Evolutionary conservation across 2,113 vertebrate genomes (phyloP).

Genomic region (Microcebus tavaratra): DNA sequence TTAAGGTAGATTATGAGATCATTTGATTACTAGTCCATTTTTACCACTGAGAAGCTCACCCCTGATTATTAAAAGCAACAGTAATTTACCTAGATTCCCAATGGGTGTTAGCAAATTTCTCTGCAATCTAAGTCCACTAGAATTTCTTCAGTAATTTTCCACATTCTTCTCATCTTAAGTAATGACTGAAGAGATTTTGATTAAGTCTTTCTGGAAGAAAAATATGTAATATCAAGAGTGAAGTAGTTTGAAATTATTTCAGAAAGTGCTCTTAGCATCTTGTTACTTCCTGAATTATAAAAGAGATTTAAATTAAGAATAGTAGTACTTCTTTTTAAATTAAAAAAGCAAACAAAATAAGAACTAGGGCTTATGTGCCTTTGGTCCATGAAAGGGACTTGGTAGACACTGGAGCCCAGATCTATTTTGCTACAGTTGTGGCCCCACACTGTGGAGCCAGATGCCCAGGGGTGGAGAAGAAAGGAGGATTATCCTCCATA

Average conservation of each 20-base stretch:
- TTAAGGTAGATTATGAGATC: not conserved
- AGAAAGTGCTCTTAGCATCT: not conserved
- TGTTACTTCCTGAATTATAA: constrained; percentile 1
- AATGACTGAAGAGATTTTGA: not conserved
- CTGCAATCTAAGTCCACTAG: not conserved
- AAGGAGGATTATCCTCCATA: not conserved
- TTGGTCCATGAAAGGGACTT: not conserved
- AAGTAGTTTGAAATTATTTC: not conserved
- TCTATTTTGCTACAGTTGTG: too few species aligned
- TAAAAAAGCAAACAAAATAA: not conserved
- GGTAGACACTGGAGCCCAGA: not conserved
- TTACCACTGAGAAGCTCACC: not conserved
- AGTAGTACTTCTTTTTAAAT: not conserved
- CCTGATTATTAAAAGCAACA: not conserved
- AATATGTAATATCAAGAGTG: not conserved
- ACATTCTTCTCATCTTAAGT: constrained; percentile 3
- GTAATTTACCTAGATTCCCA: not conserved
- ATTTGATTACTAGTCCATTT: not conserved
- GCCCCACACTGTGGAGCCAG: accelerated
- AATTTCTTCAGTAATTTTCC: constrained; percentile 4
- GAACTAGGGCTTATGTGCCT: not conserved
- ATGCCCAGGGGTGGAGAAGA: too few species aligned
- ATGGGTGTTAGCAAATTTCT: not conserved
- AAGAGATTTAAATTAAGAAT: not conserved
- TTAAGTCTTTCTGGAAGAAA: not conserved